Conservation (phyloP, 1,140 invertebrate genomes). For the Bactericera cockerelli region DNA sequence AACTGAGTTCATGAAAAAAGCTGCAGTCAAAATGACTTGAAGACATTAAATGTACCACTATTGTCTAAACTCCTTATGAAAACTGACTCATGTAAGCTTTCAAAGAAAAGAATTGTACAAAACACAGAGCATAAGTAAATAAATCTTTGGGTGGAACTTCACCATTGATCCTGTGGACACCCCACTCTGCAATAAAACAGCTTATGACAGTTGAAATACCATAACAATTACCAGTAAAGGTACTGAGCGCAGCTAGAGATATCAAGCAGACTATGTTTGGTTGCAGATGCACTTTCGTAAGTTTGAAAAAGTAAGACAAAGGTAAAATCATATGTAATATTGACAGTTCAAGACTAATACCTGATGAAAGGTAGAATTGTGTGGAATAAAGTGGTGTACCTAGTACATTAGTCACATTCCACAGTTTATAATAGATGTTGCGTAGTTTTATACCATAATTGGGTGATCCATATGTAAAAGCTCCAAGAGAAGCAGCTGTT, state of each 20-base stretch:
- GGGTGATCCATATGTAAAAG: neutral
- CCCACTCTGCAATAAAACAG: neutral
- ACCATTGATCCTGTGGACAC: neutral
- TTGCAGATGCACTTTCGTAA: neutral
- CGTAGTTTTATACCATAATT: slow-evolving; percentile 1
- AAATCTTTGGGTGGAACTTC: slow-evolving; percentile 5
- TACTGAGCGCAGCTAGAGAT: neutral
- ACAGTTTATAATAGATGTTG: neutral
- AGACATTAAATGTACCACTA: neutral
- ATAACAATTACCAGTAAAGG: neutral
- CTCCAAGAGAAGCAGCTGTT: neutral
- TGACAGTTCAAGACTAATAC: neutral
- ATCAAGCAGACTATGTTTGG: neutral
- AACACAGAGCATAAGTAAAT: neutral
- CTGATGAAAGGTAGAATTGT: neutral
- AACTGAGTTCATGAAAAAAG: too few relatives aligned
- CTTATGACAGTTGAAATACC: neutral
- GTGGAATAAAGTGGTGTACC: neutral
- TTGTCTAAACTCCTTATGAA: neutral
- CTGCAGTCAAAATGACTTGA: neutral
- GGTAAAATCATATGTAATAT: slow-evolving; percentile 2
- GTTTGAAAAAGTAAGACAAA: neutral
- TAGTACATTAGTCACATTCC: neutral
- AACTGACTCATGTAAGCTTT: neutral
- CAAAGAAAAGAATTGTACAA: neutral